phyloP scores from a whole-genome alignment of 2,113 vertebrate genomes.

The Clupea harengus region DNA sequence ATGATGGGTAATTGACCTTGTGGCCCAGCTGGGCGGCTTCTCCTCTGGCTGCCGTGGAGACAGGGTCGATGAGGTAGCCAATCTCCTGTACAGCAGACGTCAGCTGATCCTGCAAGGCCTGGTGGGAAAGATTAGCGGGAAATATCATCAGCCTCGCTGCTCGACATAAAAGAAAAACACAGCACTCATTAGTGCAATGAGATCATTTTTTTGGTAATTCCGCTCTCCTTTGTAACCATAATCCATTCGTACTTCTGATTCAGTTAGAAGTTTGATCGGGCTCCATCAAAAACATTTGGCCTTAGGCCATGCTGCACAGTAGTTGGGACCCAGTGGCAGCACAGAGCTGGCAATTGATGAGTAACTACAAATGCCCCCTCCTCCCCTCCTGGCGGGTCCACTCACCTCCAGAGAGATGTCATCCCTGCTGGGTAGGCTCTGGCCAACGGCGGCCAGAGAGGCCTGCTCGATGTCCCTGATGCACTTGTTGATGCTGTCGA shows the following conservation, averaged over 20 bases:
- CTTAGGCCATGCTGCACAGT: neutral
- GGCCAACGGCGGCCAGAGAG: slow-evolving; percentile 88
- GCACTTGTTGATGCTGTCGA: slow-evolving; percentile 93
- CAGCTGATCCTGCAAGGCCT: slow-evolving; percentile 97
- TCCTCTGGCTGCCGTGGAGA: slow-evolving; percentile 87
- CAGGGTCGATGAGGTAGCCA: slow-evolving; percentile 94
- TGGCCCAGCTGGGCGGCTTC: slow-evolving; percentile 97
- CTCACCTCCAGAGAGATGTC: slow-evolving; percentile 97
- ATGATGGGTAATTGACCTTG: slow-evolving; percentile 76
- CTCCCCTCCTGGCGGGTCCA: no score
- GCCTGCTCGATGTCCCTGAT: slow-evolving; percentile 98
- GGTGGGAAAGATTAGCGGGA: slow-evolving; percentile 41
- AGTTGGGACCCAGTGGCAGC: neutral
- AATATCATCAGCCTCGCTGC: slow-evolving; percentile 25
- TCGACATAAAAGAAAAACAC: neutral
- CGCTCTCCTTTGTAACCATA: neutral
- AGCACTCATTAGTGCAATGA: neutral
- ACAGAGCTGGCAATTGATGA: neutral
- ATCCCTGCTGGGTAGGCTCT: slow-evolving; percentile 89
- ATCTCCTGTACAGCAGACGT: slow-evolving; percentile 97
- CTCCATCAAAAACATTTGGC: neutral
- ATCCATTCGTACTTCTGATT: slow-evolving; percentile 3
- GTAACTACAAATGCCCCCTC: no score
- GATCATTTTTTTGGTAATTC: neutral
- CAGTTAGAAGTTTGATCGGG: neutral